phyloP scores from a whole-genome alignment of 1,140 invertebrate species.

The Harlomillsia oculata region DNA sequence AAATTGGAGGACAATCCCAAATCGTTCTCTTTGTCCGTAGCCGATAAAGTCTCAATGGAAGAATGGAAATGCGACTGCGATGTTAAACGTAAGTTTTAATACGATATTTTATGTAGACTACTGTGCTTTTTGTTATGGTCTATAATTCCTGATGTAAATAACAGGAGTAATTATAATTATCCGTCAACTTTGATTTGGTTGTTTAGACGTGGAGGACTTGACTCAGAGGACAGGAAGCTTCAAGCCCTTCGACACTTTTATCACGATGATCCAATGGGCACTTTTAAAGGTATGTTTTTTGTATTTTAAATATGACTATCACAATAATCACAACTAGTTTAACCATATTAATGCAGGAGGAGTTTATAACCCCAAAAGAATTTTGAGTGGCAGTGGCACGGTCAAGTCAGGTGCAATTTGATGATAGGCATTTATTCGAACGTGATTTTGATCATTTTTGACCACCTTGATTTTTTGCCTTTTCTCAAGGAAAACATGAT shows the following conservation, averaged over 20 bases:
- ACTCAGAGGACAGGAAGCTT: slow-evolving; percentile 48
- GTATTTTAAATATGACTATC: slow-evolving; percentile 1
- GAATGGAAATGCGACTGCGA: slow-evolving; percentile 48
- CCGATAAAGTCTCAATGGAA: slow-evolving; percentile 46
- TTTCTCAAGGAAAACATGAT: too few species aligned
- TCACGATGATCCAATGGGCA: slow-evolving; percentile 46
- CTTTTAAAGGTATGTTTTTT: slow-evolving; percentile 42
- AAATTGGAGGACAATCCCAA: slow-evolving; percentile 9
- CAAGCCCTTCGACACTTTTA: slow-evolving; percentile 46
- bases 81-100: slow-evolving; percentile 43
- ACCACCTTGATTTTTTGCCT: too few species aligned
- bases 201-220: slow-evolving; percentile 47
- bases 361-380: too few species aligned
- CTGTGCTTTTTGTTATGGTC: too few species aligned
- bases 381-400: too few species aligned
- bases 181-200: too few species aligned
- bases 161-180: too few species aligned
- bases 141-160: too few species aligned
- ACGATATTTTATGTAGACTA: too few species aligned
- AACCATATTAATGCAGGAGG: neutral
- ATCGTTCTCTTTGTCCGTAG: slow-evolving; percentile 37
- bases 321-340: neutral
- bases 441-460: too few species aligned
- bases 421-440: too few species aligned
- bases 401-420: too few species aligned